Evolutionary conservation across 2,113 vertebrate genomes (phyloP), one percentile per base, ranked within the genome.

Genomic region (Saimiri boliviensis): DNA sequence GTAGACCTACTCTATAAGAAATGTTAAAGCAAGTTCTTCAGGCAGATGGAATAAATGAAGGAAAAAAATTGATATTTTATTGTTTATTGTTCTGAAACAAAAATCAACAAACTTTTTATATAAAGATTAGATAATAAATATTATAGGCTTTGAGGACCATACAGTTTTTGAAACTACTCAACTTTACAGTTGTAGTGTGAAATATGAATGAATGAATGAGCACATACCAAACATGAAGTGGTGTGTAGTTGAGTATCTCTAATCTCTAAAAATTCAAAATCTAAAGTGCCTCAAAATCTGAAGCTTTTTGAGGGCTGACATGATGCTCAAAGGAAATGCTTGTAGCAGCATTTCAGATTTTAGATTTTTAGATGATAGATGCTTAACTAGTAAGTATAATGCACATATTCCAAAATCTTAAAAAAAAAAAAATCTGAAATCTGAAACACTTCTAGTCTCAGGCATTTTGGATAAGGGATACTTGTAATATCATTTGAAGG

Each of bases 31-130:
- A 81, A 35, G 4, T 90, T 92, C 27, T 77, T 86, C 3, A 89
- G 37, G 3, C 23, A 86, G 63, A 77, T 74, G 25, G 47, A 91
- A n/a, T 82, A 45, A 79, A 79, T 68, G 19, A 84, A 89, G 11
- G 30, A 47, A 90, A 89, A 83, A 68, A 21, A 83, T 37, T 77
- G 52, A 47, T 92, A 86, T 35, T 21, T 73, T 60, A 76, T 58
- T 66, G 77, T 93, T 81, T 79, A 74, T 66, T 93, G 54, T 9
- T 85, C 12, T 89, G 70, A 88, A 91, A 83, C 14, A 90, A 23
- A 42, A 30, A 17, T 94, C 23, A 91, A 27, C 76, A 91, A 82
- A 68, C 35, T 83, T 93, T 95, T 84, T 92, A 60, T 92, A 35
- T 58, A 16, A 81, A 97, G 32, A 4, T 17, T 54, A 89, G 37